These are phyloP conservation scores for Hydra vulgaris DNA, from an alignment of 30 jellyfish, hydroid and myxozoan genomes.

Conservation along the genomic window DNA sequence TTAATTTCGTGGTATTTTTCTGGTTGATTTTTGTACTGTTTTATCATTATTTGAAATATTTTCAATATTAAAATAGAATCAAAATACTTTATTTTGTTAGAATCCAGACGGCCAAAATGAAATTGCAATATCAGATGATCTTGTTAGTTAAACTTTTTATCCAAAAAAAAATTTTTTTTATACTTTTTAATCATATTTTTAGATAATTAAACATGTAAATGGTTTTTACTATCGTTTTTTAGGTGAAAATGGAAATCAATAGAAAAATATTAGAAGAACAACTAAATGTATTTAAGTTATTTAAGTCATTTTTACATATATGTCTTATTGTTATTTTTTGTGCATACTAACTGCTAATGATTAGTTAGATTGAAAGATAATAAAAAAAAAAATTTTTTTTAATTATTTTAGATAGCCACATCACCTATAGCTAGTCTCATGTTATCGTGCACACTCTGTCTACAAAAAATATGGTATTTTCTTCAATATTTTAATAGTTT, in stretches of 20 bases:
- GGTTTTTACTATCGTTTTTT: no score
- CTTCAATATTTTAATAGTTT: not conserved
- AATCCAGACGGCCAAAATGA: not conserved
- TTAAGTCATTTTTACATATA: no score
- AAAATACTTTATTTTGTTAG: no score
- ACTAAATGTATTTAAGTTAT: not conserved
- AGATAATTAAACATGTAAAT: no score
- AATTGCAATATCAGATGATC: not conserved
- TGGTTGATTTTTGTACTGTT: no score
- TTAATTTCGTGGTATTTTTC: no score
- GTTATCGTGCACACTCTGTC: slow-evolving; percentile 73
- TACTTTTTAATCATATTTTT: not conserved
- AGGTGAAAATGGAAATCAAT: not conserved
- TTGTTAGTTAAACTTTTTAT: not conserved
- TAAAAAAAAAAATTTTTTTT: no score
- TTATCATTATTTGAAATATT: no score
- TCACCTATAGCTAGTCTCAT: slow-evolving; percentile 42
- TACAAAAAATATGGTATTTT: slow-evolving; percentile 41
- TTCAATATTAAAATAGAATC: no score
- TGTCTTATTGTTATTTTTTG: no score
- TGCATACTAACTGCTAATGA: no score
- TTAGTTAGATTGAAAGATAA: no score
- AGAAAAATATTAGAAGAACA: not conserved
- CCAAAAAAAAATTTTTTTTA: not conserved
- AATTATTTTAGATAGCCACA: slow-evolving; percentile 8